A percentile compares a stretch with the other conserved stretches of the same genome.
These are phyloP conservation scores for Octopus bimaculoides DNA, from an alignment of 1,140 invertebrate genomes.

Conservation along the genomic window DNA sequence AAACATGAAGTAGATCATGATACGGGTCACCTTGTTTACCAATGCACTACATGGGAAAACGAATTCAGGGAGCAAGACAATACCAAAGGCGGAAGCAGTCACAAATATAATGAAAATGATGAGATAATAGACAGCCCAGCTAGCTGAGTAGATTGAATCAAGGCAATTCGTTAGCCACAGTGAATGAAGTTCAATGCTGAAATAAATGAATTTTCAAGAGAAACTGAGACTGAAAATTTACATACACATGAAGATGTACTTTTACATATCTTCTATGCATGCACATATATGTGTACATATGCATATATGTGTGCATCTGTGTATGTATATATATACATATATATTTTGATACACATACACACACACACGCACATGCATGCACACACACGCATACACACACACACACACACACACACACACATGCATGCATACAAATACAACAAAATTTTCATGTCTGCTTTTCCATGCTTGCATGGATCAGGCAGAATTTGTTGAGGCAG, in stretches of 20 bases:
- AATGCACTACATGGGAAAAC: constrained; percentile 18
- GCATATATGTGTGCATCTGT: neutral
- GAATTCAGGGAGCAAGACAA: neutral
- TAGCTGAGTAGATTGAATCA: neutral
- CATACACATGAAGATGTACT: neutral
- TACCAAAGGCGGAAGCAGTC: neutral
- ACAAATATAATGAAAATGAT: constrained; percentile 15
- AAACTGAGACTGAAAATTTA: neutral
- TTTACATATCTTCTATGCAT: neutral
- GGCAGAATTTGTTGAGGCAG: too few species aligned
- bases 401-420: neutral
- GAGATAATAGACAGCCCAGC: neutral
- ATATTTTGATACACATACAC: neutral
- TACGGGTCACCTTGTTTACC: constrained; percentile 3
- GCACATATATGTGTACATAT: neutral
- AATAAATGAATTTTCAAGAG: neutral
- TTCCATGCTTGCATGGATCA: too few species aligned
- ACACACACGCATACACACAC: neutral
- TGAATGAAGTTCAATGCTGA: neutral
- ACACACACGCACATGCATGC: neutral
- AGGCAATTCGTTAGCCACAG: neutral
- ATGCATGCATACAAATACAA: neutral
- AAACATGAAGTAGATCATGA: neutral
- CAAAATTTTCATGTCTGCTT: too few species aligned
- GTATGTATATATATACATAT: neutral